phyloP scores from a whole-genome alignment of 2,113 vertebrate species.

The Burhinus bistriatus region DNA sequence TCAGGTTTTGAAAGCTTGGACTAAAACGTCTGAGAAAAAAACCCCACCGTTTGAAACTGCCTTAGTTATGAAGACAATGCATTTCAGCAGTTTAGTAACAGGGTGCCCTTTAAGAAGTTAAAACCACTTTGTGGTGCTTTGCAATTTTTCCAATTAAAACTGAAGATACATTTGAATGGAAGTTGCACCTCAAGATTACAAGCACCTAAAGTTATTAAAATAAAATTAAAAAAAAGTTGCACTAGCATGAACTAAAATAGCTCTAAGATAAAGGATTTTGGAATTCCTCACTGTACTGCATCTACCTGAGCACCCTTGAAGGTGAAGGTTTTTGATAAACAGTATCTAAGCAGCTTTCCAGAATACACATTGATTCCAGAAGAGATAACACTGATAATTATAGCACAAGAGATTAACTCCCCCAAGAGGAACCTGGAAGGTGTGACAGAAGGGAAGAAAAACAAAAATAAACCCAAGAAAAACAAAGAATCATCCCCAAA shows the following conservation, averaged over 20 bases:
- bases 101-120: background rate
- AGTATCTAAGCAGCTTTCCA: background rate
- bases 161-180: background rate
- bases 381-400: background rate
- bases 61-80: background rate
- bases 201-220: background rate
- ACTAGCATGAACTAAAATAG: background rate
- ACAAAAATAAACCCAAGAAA: background rate
- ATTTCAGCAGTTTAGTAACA: background rate
- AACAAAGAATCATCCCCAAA: background rate
- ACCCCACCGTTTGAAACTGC: fast-evolving
- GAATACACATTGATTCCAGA: background rate
- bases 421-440: background rate
- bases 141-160: background rate
- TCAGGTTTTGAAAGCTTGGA: background rate
- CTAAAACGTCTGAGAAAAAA: background rate
- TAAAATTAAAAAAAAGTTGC: background rate
- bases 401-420: background rate
- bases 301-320: background rate
- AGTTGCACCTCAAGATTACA: background rate
- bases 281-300: background rate
- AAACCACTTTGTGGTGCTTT: background rate
- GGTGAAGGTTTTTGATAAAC: background rate
- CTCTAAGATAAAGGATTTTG: background rate
- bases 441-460: background rate